These are phyloP conservation scores for Cyclophora punctaria DNA, from an alignment of 2,888 invertebrate genomes.

Conservation along the genomic window DNA sequence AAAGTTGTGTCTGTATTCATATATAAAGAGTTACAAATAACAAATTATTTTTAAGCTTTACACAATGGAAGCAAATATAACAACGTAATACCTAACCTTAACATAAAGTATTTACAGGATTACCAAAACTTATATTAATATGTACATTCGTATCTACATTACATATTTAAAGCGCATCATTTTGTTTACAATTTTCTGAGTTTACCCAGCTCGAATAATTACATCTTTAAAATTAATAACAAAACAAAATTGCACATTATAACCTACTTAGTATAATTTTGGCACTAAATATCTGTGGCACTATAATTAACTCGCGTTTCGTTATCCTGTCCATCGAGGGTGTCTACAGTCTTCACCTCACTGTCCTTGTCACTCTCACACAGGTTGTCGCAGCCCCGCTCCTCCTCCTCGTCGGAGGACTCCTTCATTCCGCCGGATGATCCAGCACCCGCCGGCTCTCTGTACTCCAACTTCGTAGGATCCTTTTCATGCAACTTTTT, in stretches of 20 bases:
- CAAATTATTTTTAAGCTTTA: conserved; percentile 60
- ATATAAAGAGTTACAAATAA: conserved; percentile 51
- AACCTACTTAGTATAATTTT: conserved; percentile 75
- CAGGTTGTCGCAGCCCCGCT: conserved; percentile 38
- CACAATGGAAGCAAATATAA: conserved; percentile 66
- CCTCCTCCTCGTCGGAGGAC: conserved; percentile 74
- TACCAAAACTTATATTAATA: conserved; percentile 27
- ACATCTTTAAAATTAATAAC: conserved; percentile 60
- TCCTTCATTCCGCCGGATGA: conserved; percentile 55
- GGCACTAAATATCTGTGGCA: conserved; percentile 79
- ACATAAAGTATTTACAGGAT: conserved; percentile 60
- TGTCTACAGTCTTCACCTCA: conserved; percentile 61
- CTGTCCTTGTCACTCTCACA: conserved; percentile 66
- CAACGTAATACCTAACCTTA: conserved; percentile 50
- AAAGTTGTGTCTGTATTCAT: conserved; percentile 17
- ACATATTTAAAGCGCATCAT: conserved; percentile 69
- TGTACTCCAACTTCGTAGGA: conserved; percentile 82
- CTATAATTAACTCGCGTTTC: conserved; percentile 69
- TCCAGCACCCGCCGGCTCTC: conserved; percentile 57
- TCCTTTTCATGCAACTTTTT: conserved; percentile 88
- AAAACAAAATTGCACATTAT: conserved; percentile 72
- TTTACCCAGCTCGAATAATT: conserved; percentile 59
- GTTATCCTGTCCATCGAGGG: conserved; percentile 57
- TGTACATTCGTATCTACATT: conserved; percentile 44
- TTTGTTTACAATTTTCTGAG: conserved; percentile 65